Percentiles rank a stretch among this genome's conserved stretches.
Evolutionary conservation across 2,797 vertebrate species (phyloP).

Genomic region (Tokudaia tokunoshimensis): DNA sequence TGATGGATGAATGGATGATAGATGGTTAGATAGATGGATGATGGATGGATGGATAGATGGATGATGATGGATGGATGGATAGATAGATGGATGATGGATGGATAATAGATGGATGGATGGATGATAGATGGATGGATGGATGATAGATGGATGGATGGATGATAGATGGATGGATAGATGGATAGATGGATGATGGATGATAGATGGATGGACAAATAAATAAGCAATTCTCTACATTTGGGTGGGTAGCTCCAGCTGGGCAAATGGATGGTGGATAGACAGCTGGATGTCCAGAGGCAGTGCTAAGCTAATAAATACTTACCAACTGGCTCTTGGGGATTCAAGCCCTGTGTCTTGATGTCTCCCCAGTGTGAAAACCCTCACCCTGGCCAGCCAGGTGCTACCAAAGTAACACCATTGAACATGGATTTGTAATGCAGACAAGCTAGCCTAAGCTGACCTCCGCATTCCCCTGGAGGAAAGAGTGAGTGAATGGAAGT

Average conservation of each 20-base stretch:
- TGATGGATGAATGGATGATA: too few relatives aligned
- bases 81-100: fast-evolving
- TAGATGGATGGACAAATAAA: not conserved
- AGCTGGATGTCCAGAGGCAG: not conserved
- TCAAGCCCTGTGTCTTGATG: not conserved
- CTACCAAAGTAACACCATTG: not conserved
- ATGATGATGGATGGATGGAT: too few relatives aligned
- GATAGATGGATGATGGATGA: too few relatives aligned
- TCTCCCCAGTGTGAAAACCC: not conserved
- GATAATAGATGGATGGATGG: not conserved
- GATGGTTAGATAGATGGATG: not conserved
- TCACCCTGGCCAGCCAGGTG: not conserved
- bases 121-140: too few relatives aligned
- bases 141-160: too few relatives aligned
- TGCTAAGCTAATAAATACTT: not conserved
- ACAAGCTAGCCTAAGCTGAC: not conserved
- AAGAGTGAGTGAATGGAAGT: fast-evolving
- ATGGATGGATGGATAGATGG: not conserved
- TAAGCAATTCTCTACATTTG: not conserved
- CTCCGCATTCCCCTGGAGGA: not conserved
- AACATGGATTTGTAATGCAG: not conserved
- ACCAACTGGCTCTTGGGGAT: not conserved
- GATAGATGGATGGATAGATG: too few relatives aligned
- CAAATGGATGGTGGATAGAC: not conserved
- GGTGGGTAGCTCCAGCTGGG: not conserved